Evolutionary conservation across 2,113 vertebrate species (phyloP).

Genomic region (Falcunculus frontatus): DNA sequence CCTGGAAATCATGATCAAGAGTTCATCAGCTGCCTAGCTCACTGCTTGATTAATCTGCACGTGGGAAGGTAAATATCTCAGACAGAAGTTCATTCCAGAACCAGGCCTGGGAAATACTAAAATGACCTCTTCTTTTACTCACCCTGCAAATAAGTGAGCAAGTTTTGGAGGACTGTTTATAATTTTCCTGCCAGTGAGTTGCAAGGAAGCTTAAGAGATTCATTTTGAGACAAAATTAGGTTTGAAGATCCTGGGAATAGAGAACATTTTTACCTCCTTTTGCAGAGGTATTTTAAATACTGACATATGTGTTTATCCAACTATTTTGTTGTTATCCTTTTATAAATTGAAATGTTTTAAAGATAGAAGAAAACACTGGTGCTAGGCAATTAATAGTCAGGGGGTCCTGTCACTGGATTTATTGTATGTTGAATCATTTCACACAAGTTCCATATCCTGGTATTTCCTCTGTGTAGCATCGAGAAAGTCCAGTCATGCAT

Average conservation of each 20-base stretch:
- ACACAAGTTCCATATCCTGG: background rate
- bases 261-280: background rate
- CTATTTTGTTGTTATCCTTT: background rate
- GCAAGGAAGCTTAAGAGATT: background rate
- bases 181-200: background rate
- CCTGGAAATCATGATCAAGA: slow-evolving; percentile 98
- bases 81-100: background rate
- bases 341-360: background rate
- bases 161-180: background rate
- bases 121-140: background rate
- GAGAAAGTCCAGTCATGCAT: background rate
- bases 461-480: background rate
- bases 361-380: background rate
- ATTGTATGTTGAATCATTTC: background rate
- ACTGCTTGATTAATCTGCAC: slow-evolving; percentile 94
- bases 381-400: background rate
- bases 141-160: background rate
- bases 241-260: background rate
- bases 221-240: background rate
- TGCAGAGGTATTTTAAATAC: background rate
- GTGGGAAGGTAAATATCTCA: slow-evolving; percentile 82
- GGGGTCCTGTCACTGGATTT: background rate
- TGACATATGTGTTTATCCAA: background rate
- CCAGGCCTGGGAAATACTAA: background rate
- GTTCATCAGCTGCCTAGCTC: slow-evolving; percentile 94